A percentile compares a stretch with the other conserved stretches of the same genome.
These are phyloP conservation scores for Catostylus mosaicus DNA, from an alignment of 30 jellyfish, hydroid and myxozoan genomes.

Conservation along the genomic window DNA sequence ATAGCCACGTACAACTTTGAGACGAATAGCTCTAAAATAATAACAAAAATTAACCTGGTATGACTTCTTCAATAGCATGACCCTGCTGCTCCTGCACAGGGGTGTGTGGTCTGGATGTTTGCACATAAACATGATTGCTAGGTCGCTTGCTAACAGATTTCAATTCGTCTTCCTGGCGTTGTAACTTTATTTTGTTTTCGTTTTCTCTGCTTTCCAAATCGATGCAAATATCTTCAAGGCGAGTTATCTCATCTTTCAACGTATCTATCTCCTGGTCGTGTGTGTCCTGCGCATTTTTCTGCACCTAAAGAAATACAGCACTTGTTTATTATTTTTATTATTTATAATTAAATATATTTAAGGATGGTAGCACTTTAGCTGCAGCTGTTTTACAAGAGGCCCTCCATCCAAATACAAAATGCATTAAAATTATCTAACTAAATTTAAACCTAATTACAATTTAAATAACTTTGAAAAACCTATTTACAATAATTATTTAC, in stretches of 20 bases:
- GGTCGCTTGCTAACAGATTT: not conserved
- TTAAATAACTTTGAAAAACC: too few relatives aligned
- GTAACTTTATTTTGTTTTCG: slow-evolving; percentile 17
- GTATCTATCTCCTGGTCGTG: slow-evolving; percentile 26
- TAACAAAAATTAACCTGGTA: slow-evolving; percentile 9
- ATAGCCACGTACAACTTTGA: too few relatives aligned
- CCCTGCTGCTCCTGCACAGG: slow-evolving; percentile 45
- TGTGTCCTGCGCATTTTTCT: not conserved
- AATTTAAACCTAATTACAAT: too few relatives aligned
- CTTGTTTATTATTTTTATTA: too few relatives aligned
- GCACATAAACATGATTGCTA: slow-evolving; percentile 48
- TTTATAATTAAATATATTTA: too few relatives aligned
- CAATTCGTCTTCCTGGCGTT: not conserved
- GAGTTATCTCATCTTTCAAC: slow-evolving; percentile 48
- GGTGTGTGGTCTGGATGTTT: slow-evolving; percentile 69
- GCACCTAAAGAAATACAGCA: slow-evolving; percentile 15
- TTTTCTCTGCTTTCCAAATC: slow-evolving; percentile 54
- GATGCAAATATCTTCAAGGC: slow-evolving; percentile 48
- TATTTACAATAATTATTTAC: too few relatives aligned
- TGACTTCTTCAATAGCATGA: not conserved
- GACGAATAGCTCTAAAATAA: not conserved
- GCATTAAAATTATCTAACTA: too few relatives aligned
- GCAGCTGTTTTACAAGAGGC: too few relatives aligned
- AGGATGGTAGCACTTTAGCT: too few relatives aligned
- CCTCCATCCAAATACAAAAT: too few relatives aligned